Conservation (phyloP, 2,797 vertebrate species). For the Macropodus opercularis region DNA sequence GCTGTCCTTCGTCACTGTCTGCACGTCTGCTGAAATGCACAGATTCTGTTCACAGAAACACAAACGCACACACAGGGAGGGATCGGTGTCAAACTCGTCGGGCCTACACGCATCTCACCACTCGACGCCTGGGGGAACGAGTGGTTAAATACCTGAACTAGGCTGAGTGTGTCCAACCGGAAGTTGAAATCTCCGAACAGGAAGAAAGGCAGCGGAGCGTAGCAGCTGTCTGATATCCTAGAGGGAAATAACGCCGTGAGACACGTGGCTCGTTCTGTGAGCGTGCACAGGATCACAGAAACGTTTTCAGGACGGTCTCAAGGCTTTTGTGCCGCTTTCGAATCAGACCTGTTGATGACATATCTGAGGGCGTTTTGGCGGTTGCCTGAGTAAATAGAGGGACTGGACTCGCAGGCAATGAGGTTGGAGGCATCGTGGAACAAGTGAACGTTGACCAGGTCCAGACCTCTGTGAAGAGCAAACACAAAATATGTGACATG, state of each 20-base stretch:
- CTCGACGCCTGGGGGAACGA: not conserved
- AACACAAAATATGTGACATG: constrained; percentile 16
- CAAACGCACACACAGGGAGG: not conserved
- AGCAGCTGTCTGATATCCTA: constrained; percentile 73
- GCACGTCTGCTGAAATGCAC: constrained; percentile 74
- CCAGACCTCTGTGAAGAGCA: constrained; percentile 76
- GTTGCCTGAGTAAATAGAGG: constrained; percentile 84
- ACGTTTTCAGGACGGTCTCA: not conserved
- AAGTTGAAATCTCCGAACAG: constrained; percentile 90
- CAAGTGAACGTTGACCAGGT: constrained; percentile 87
- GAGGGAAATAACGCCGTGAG: not conserved
- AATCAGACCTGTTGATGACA: constrained; percentile 82
- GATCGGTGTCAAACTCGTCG: not conserved
- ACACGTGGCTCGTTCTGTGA: not conserved
- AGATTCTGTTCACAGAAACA: constrained; percentile 73
- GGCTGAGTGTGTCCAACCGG: constrained; percentile 80
- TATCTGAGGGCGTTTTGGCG: constrained; percentile 82
- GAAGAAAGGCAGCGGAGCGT: constrained; percentile 79
- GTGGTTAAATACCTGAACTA: constrained; percentile 77
- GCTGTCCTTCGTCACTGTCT: constrained; percentile 77
- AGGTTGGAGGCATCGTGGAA: constrained; percentile 90
- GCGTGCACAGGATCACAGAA: not conserved
- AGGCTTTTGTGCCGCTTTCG: not conserved
- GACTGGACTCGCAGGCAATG: constrained; percentile 83
- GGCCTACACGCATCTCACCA: accelerated